Conservation (phyloP, 2,113 vertebrate species). For the Lampris megalopsis region DNA sequence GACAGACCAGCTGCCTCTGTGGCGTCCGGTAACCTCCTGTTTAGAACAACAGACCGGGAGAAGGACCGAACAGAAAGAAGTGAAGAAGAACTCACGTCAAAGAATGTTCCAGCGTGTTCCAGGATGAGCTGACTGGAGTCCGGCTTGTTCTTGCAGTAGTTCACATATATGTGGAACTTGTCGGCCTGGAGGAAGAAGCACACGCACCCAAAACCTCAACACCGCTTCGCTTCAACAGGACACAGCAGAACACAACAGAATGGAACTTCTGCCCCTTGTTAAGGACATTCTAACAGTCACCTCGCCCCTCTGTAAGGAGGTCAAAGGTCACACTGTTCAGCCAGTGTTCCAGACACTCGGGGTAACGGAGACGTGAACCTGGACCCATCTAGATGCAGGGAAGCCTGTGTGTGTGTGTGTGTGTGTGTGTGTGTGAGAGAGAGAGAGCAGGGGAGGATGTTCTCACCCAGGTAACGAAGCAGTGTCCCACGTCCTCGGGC, state of each 20-base stretch:
- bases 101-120: slow-evolving; percentile 95
- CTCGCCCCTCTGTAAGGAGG: not conserved
- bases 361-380: too few species aligned
- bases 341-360: too few species aligned
- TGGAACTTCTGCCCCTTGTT: not conserved
- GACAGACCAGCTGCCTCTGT: too few species aligned
- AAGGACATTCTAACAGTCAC: too few species aligned
- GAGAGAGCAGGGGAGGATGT: not conserved
- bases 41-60: not conserved
- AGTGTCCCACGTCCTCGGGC: slow-evolving; percentile 97
- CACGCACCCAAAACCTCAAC: not conserved
- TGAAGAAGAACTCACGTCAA: slow-evolving; percentile 89
- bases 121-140: slow-evolving; percentile 98
- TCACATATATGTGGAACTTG: slow-evolving; percentile 99
- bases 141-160: slow-evolving; percentile 99
- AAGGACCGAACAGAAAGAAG: not conserved
- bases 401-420: too few species aligned
- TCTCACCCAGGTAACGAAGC: slow-evolving; percentile 98
- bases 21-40: too few species aligned
- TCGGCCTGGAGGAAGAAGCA: slow-evolving; percentile 85
- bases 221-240: too few species aligned
- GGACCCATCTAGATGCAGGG: too few species aligned
- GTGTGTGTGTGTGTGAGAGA: not conserved
- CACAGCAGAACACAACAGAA: slow-evolving; percentile 57
- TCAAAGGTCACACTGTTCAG: not conserved